Evolutionary conservation across 2,113 vertebrate genomes (phyloP), one percentile per base, ranked within the genome.

Genomic region (Diphyllodes magnificus): DNA sequence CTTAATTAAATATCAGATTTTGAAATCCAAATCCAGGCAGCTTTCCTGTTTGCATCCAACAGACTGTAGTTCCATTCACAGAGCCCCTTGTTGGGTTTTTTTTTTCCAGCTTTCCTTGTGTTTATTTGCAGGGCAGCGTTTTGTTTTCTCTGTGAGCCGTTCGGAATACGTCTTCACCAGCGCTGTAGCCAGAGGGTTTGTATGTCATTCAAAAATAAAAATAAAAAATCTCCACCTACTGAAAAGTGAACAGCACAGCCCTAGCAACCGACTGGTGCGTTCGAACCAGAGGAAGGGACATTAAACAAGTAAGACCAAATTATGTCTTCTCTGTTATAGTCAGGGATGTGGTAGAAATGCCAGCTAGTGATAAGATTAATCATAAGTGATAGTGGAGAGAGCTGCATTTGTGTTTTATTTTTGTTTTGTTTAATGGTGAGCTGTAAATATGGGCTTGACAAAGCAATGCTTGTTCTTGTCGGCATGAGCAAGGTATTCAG

Each of bases 151-250:
- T 81, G 85, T 63, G 61, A 95, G 82, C 83, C 7, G 2, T 86
- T 85, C 44, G n/a, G 77, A 96, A 83, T 78, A 71, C 40, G 13
- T 93, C 90, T 90, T 88, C 35, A 82, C 54, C 31, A 70, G 82
- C 22, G 1, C 89, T 37, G 71, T 95, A 91, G 94, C 93, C 56
- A 10, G 78, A 95, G 96, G 90, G 90, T 92, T 96, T 90, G 83
- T 88, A n/a, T 97, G 90, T 91, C 90, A 90, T 95, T 96, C 93
- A 94, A 92, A 97, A 96, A 95, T 86, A 94, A 95, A 92, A 95
- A 88, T 94, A 92, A 96, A 95, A 92, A 86, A 68, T 96, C 88
- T 92, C 91, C 92, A 93, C 92, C 92, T 97, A 82, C 94, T 94
- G 95, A 92, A 96, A 96, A 92, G 80, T 92, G 96, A 97, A 86